Evolutionary conservation across 2,797 vertebrate species (phyloP), one percentile per base, ranked within the genome.

Genomic region (Sebastes minor): DNA sequence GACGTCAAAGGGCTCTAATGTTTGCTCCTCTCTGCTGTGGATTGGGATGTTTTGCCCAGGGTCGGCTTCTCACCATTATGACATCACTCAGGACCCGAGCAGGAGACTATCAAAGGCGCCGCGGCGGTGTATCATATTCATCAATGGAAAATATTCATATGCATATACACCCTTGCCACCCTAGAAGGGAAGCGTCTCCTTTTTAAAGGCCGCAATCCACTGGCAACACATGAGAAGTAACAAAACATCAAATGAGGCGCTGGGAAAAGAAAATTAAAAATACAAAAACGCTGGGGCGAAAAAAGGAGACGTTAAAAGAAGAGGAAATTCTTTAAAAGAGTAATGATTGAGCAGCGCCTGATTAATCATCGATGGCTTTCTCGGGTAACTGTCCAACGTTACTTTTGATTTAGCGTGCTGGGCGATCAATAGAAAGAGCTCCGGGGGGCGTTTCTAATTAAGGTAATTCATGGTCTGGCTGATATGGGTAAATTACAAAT

Each of bases 131-230:
- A 92, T 91, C 83, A 9, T 95, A 95, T 95, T 96, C 94, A 96
- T 96, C 95, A 96, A 96, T 95, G 69, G 90, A 93, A 94, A 96
- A 95, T 95, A 96, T 96, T 96, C 93, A 96, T 95, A 95, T 82
- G 88, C 85, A 80, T 74, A 89, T 83, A 76, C 83, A 91, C 92
- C 90, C 93, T 82, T 64, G 91, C 91, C 89, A 84, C 89, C 83
- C 72, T 76, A 3, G 78, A 92, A 93, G 91, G 90, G 89, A 93
- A 91, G 83, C 63, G 46, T 79, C 85, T 91, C 83, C 88, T 92
- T 94, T 92, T 86, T 76, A 92, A 92, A 88, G 74, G 87, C 80
- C 76, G 84, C 76, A 71, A 87, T 93, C 81, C 84, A 69, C 85
- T 96, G 96, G 95, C 95, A 96, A 92, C 90, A 94, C 92, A 95